Conservation (phyloP, 1,140 invertebrate genomes). For the Amphibalanus amphitrite region DNA sequence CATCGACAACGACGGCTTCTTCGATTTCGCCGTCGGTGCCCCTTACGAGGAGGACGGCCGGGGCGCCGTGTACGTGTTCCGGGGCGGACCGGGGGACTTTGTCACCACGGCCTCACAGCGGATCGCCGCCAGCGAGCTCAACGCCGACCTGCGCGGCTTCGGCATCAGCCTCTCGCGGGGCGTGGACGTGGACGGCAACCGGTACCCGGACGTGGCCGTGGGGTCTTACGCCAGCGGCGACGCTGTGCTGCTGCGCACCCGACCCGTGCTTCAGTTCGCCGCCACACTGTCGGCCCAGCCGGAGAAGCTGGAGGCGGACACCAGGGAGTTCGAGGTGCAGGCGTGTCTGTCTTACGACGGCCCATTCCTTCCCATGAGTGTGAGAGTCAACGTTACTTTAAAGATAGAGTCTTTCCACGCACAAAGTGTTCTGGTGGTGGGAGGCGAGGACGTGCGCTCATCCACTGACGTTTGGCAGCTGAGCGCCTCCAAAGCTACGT, state of each 20-base stretch:
- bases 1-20: conserved; percentile 7
- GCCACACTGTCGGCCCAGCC: neutral
- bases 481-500: neutral
- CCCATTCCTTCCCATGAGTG: neutral
- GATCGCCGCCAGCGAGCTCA: conserved; percentile 13
- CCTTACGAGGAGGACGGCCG: conserved; percentile 32
- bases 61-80: conserved; percentile 36
- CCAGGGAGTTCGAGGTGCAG: neutral
- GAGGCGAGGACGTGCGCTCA: neutral
- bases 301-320: neutral
- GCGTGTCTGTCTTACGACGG: neutral
- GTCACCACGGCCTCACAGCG: conserved; percentile 18
- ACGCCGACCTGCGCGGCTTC: conserved; percentile 20
- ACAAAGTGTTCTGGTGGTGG: neutral
- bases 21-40: conserved; percentile 33
- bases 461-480: neutral
- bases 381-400: neutral
- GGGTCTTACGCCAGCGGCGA: conserved; percentile 21
- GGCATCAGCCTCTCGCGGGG: conserved; percentile 22
- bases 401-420: neutral
- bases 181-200: conserved; percentile 25
- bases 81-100: conserved; percentile 21
- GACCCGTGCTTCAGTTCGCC: conserved; percentile 11
- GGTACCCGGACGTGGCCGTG: conserved; percentile 27
- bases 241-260: conserved; percentile 17